These are phyloP conservation scores for Chelonoidis abingdonii DNA, from an alignment of 2,113 vertebrate genomes.

Conservation along the genomic window DNA sequence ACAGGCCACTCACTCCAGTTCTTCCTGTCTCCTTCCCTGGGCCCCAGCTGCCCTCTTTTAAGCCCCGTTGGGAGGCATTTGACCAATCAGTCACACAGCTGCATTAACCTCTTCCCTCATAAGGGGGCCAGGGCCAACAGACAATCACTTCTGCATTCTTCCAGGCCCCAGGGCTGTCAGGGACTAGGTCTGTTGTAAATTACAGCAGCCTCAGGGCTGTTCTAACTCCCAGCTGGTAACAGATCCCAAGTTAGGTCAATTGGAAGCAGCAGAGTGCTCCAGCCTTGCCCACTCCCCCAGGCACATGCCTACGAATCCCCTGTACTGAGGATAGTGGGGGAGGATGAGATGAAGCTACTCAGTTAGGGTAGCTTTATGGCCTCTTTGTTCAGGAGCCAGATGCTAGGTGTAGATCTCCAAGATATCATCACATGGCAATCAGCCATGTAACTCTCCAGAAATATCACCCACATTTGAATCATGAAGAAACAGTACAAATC, in stretches of 20 bases:
- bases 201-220: not conserved
- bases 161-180: not conserved
- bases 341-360: not conserved
- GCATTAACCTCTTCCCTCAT: not conserved
- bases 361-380: not conserved
- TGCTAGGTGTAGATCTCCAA: not conserved
- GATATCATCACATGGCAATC: not conserved
- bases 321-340: not conserved
- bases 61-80: not conserved
- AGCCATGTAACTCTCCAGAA: not conserved
- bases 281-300: not conserved
- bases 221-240: not conserved
- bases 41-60: not conserved
- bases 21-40: not conserved
- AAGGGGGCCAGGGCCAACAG: not conserved
- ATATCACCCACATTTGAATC: not conserved
- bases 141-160: not conserved
- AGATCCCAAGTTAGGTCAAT: not conserved
- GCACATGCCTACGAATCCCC: not conserved
- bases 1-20: not conserved
- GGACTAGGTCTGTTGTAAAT: not conserved
- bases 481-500: conserved; percentile 11
- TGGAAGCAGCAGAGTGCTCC: not conserved
- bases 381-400: accelerated
- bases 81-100: not conserved